Conservation (phyloP, 2,113 vertebrate genomes). For the Fukomys damarensis region DNA sequence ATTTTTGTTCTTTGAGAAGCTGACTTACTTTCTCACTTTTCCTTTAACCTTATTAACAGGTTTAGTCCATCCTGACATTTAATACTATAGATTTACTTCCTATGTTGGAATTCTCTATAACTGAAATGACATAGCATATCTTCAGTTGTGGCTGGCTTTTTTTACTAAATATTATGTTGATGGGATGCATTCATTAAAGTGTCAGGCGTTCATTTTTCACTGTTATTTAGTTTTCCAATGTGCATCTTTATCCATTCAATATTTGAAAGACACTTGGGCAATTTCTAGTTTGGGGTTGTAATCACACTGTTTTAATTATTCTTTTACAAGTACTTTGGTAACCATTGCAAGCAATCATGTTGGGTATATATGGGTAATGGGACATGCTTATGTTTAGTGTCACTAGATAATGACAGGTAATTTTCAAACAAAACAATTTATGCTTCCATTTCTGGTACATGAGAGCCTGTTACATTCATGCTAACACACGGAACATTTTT, state of each 20-base stretch:
- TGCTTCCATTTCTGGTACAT: background rate
- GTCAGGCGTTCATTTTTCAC: background rate
- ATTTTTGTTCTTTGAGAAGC: background rate
- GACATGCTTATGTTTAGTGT: background rate
- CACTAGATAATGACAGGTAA: background rate
- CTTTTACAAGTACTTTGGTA: background rate
- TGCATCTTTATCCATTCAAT: background rate
- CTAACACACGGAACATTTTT: background rate
- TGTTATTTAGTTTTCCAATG: background rate
- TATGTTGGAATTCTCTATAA: background rate
- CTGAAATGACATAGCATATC: background rate
- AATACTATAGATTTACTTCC: background rate
- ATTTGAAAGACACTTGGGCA: background rate
- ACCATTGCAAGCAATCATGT: background rate
- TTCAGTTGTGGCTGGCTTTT: background rate
- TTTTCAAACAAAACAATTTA: background rate
- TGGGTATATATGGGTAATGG: background rate
- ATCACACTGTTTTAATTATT: background rate
- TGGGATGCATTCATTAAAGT: conserved; percentile 6
- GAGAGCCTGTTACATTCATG: background rate
- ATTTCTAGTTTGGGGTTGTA: background rate
- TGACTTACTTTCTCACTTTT: background rate
- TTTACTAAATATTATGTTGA: background rate
- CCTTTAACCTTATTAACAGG: background rate
- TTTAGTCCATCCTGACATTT: background rate